Evolutionary conservation across 2,113 vertebrate genomes (phyloP).

Genomic region (Ciconia boyciana): DNA sequence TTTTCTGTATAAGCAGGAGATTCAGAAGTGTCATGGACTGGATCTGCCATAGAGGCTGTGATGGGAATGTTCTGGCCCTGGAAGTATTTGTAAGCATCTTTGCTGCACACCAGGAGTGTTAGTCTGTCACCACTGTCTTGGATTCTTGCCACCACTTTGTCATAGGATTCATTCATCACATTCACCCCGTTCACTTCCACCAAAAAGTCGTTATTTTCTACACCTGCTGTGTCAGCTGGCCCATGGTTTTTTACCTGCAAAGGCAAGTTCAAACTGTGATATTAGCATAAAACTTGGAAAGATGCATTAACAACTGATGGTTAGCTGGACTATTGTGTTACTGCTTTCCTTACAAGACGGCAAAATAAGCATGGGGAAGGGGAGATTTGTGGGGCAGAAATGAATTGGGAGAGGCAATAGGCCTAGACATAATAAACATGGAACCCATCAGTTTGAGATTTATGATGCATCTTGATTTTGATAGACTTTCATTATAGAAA

Average conservation of each 20-base stretch:
- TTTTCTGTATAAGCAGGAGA: slow-evolving; percentile 6
- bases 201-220: slow-evolving; percentile 82
- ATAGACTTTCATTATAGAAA: background rate
- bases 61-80: slow-evolving; percentile 76
- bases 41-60: slow-evolving; percentile 70
- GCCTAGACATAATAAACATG: background rate
- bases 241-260: slow-evolving; percentile 81
- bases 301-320: background rate
- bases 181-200: slow-evolving; percentile 89
- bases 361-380: background rate
- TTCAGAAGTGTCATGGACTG: background rate
- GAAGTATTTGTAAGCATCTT: slow-evolving; percentile 76
- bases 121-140: slow-evolving; percentile 70
- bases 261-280: background rate
- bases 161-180: slow-evolving; percentile 76
- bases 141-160: slow-evolving; percentile 82
- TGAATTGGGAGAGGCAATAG: background rate
- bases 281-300: background rate
- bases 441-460: background rate
- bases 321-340: background rate
- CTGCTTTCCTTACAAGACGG: background rate
- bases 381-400: background rate
- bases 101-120: slow-evolving; percentile 81
- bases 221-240: slow-evolving; percentile 78
- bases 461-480: background rate